Conservation (phyloP, 2,113 vertebrate genomes). For the Pelvicachromis taeniatus region DNA sequence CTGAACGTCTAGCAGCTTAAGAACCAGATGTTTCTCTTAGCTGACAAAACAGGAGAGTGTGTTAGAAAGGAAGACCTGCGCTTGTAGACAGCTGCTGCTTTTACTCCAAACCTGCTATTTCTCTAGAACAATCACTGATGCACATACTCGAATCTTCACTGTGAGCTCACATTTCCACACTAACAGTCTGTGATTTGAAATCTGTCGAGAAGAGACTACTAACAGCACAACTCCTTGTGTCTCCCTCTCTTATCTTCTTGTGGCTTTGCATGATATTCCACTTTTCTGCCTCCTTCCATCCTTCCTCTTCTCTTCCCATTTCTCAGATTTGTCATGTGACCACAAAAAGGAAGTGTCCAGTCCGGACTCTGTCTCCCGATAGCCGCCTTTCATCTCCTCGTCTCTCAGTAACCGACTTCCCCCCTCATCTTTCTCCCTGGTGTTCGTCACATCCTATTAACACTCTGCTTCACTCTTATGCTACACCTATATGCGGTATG, state of each 20-base stretch:
- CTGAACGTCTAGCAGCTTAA: neutral
- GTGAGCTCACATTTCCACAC: neutral
- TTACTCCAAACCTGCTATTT: neutral
- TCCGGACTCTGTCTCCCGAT: constrained; percentile 64
- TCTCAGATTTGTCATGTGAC: constrained; percentile 53
- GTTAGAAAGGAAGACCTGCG: neutral
- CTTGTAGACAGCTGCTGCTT: neutral
- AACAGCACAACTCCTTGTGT: constrained; percentile 34
- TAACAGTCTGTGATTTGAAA: neutral
- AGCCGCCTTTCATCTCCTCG: constrained; percentile 14
- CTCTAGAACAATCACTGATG: neutral
- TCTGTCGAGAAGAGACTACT: neutral
- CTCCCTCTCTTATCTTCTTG: neutral
- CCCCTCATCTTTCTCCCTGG: neutral
- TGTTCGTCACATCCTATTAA: neutral
- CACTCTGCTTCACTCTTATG: neutral
- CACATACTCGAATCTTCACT: neutral
- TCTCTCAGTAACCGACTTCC: neutral
- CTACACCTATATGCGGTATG: neutral
- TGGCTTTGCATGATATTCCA: neutral
- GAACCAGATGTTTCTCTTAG: neutral
- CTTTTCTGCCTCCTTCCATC: neutral
- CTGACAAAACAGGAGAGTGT: fast-evolving
- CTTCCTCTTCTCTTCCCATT: neutral
- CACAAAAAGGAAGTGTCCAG: constrained; percentile 52